Evolutionary conservation across 2,113 vertebrate genomes (phyloP).

Genomic region (Paracanthobrama guichenoti): DNA sequence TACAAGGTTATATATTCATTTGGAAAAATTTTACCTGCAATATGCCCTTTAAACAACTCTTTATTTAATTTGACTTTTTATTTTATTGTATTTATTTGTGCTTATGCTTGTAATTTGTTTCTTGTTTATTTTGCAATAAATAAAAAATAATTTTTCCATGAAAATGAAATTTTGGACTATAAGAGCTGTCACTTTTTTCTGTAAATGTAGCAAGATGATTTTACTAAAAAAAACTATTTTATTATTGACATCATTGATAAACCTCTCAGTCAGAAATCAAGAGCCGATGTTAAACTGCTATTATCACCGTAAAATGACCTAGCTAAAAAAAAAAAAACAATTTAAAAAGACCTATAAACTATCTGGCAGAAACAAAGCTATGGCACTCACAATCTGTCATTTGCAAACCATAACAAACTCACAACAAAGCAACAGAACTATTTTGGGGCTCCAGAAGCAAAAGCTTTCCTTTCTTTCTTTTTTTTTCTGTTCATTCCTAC

Average conservation of each 20-base stretch:
- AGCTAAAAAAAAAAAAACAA: background rate
- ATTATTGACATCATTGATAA: background rate
- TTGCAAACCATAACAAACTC: conserved; percentile 52
- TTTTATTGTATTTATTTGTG: too few species aligned
- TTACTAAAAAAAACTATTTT: background rate
- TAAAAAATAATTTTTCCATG: too few species aligned
- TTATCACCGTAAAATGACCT: background rate
- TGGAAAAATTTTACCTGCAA: too few species aligned
- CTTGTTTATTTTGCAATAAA: too few species aligned
- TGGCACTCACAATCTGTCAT: conserved; percentile 27
- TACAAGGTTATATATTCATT: too few species aligned
- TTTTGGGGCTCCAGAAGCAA: background rate
- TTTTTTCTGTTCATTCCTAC: background rate
- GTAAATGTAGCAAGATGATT: background rate
- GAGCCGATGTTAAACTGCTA: background rate
- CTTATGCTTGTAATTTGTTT: too few species aligned
- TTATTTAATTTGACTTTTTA: too few species aligned
- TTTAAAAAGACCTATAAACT: background rate
- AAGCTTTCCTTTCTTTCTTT: background rate
- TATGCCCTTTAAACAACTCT: too few species aligned
- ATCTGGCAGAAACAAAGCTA: conserved; percentile 35
- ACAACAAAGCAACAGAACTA: background rate
- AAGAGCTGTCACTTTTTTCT: background rate
- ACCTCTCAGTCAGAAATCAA: background rate
- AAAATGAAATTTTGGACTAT: too few species aligned